These are phyloP conservation scores for Spodoptera picta DNA, from an alignment of 2,888 invertebrate species.

Conservation along the genomic window DNA sequence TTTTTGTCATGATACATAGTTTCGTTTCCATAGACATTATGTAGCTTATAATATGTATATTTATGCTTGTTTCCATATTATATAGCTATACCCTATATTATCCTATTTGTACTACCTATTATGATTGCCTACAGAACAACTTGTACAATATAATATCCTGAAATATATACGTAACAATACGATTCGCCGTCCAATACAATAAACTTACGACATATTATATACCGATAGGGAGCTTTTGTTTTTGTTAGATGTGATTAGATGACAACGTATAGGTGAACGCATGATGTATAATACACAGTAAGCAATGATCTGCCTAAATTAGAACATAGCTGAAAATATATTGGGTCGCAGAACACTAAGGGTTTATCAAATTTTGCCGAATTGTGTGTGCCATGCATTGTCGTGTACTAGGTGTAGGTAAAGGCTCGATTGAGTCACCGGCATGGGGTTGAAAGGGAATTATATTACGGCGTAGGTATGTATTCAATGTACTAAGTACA, in stretches of 20 bases:
- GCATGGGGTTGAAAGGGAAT: slow-evolving; percentile 55
- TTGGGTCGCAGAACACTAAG: slow-evolving; percentile 59
- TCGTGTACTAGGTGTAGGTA: slow-evolving; percentile 64
- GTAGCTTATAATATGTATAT: slow-evolving; percentile 56
- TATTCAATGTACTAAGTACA: slow-evolving; percentile 44
- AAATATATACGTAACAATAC: slow-evolving; percentile 45
- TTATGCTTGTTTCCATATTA: slow-evolving; percentile 61
- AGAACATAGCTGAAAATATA: slow-evolving; percentile 70
- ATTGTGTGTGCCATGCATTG: slow-evolving; percentile 76
- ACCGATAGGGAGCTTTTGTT: slow-evolving; percentile 71
- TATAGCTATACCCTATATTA: slow-evolving; percentile 61
- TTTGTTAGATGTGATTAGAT: slow-evolving; percentile 72
- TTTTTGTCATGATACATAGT: slow-evolving; percentile 59
- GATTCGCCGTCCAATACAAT: slow-evolving; percentile 47
- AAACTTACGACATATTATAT: slow-evolving; percentile 45
- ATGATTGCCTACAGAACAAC: slow-evolving; percentile 51
- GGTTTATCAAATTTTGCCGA: slow-evolving; percentile 64
- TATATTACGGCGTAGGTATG: slow-evolving; percentile 47
- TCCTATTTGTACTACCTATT: slow-evolving; percentile 51
- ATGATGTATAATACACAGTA: slow-evolving; percentile 76
- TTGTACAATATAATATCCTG: slow-evolving; percentile 42
- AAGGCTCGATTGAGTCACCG: slow-evolving; percentile 53
- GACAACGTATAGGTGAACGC: slow-evolving; percentile 73
- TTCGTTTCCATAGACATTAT: slow-evolving; percentile 53
- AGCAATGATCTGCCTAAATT: slow-evolving; percentile 71